Base-by-base conservation (phyloP, 2,888 invertebrate species). In the Drosophila cracens region DNA sequence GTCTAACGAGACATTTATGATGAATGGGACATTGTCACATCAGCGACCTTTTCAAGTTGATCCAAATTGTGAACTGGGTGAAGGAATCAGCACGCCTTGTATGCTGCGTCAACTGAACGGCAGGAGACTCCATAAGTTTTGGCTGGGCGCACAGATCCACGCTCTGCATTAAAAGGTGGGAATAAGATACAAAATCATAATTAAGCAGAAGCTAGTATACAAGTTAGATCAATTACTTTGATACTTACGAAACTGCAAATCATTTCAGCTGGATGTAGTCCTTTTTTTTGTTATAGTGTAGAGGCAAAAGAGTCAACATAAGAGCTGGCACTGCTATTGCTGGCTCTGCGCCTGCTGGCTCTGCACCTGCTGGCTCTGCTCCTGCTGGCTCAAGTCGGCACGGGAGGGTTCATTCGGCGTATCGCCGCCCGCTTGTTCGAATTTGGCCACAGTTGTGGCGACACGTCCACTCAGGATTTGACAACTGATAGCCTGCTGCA, bases 371-470 rank as follows among this genome's bases (percentile, higher is more conserved):
- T 5, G 13, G 13, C 27, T 27, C 27, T 27, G 4, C 18, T 4
- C 8, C 27, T n/a, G 4, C 18, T 6, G 16, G 16, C 2, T 13
- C 4, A 36, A 18, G 36, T 25, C 11, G 25, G 1, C 10, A 4
- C 4, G 25, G 18, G 3, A 3, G 6, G 25, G 11, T 25, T 3
- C 27, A n/a, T 13, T 25, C 4, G 54, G n/a, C 18, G 1, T 18
- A 56, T n/a, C n/a, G n/a, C 8, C 36, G n/a, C 8, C n/a, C 27
- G n/a, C 13, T 54, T 57, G 51, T 29, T 75, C 74, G 4, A 67
- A 61, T 18, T 46, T 76, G 48, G 62, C 75, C 21, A 16, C 16
- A 21, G 21, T 52, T 2, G 25, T 5, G 13, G 74, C 61, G 1
- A 76, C 76, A 7, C 51, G 58, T 1, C 69, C 75, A 1, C 21